These are phyloP conservation scores for Drosophila nigritarsus DNA, from an alignment of 2,888 invertebrate genomes.

Conservation along the genomic window DNA sequence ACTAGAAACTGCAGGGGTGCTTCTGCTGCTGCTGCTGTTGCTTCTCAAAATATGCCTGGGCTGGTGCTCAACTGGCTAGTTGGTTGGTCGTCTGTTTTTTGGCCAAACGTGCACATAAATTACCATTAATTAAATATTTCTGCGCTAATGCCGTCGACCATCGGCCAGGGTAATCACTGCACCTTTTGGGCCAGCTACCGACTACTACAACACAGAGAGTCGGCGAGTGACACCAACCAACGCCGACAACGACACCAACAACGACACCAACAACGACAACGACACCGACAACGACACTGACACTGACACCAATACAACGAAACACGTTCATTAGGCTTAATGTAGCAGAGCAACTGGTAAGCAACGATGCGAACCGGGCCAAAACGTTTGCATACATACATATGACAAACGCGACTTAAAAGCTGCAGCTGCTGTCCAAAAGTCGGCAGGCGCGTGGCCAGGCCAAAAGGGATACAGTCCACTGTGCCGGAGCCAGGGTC, in stretches of 20 bases:
- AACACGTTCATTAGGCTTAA: conserved; percentile 79
- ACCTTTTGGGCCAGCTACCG: conserved; percentile 61
- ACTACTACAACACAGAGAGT: conserved; percentile 26
- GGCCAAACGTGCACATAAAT: conserved; percentile 83
- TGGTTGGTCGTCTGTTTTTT: conserved; percentile 31
- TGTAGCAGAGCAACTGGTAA: conserved; percentile 55
- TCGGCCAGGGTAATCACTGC: conserved; percentile 68
- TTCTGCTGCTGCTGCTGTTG: conserved; percentile 4
- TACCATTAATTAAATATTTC: conserved; percentile 85
- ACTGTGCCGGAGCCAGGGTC: not conserved
- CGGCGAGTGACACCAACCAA: conserved; percentile 70
- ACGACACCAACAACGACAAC: conserved; percentile 33
- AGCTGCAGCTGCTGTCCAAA: conserved; percentile 30
- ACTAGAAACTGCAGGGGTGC: conserved; percentile 72
- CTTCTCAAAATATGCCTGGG: conserved; percentile 9
- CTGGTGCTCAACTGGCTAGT: conserved; percentile 1
- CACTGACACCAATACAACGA: conserved; percentile 63
- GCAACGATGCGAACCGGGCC: conserved; percentile 51
- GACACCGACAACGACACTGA: conserved; percentile 18
- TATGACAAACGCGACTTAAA: conserved; percentile 72
- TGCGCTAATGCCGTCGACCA: conserved; percentile 72
- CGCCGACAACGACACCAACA: conserved; percentile 33
- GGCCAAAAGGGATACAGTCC: conserved; percentile 28
- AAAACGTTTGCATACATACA: conserved; percentile 62
- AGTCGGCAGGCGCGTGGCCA: conserved; percentile 64